phyloP scores from a whole-genome alignment of 2,113 vertebrate genomes.

The Lucifuga dentata region DNA sequence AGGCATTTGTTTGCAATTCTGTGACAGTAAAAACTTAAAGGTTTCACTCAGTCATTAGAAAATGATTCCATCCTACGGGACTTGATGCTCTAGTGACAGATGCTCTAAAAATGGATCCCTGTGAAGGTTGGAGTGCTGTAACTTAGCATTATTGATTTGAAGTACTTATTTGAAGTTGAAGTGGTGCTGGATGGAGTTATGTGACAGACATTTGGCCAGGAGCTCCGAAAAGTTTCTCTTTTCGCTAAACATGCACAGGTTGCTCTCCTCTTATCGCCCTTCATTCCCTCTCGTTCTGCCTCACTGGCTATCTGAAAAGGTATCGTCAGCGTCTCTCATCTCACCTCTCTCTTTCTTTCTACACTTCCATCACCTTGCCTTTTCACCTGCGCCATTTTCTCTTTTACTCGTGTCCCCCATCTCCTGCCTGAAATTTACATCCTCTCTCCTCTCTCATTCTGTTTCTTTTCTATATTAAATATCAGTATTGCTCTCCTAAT shows the following conservation, averaged over 20 bases:
- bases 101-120: not conserved
- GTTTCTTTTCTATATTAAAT: not conserved
- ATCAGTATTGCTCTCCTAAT: not conserved
- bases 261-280: conserved; percentile 56
- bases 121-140: conserved; percentile 16
- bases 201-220: conserved; percentile 43
- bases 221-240: conserved; percentile 40
- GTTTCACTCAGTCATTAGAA: not conserved
- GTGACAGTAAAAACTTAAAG: not conserved
- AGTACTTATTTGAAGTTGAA: conserved; percentile 49
- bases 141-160: conserved; percentile 32
- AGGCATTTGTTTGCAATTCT: not conserved
- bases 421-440: conserved; percentile 15
- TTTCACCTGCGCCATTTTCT: conserved; percentile 35
- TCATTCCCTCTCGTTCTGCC: conserved; percentile 50
- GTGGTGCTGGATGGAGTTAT: conserved; percentile 38
- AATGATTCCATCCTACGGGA: not conserved
- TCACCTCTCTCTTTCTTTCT: conserved; percentile 22
- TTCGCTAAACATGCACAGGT: conserved; percentile 57
- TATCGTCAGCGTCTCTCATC: conserved; percentile 50
- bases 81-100: conserved; percentile 10
- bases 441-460: conserved; percentile 6
- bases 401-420: conserved; percentile 1
- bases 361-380: conserved; percentile 41
- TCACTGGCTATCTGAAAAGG: conserved; percentile 50